Evolutionary conservation across 2,888 invertebrate genomes (phyloP).

Genomic region (Linyphia triangularis): DNA sequence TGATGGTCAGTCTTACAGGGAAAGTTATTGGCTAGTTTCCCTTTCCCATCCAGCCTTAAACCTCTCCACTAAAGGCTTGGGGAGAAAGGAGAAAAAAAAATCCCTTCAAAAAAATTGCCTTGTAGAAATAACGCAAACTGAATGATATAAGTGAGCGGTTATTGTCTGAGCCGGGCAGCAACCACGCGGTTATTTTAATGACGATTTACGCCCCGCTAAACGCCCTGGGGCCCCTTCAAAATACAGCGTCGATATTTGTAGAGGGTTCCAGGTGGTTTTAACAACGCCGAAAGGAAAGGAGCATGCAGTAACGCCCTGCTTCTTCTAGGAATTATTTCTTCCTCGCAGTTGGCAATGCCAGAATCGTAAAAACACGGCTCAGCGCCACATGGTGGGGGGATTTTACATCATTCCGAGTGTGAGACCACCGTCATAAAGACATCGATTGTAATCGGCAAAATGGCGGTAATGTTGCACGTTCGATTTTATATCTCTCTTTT

Average conservation of each 20-base stretch:
- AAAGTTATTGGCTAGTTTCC: neutral
- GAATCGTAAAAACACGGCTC: constrained; percentile 67
- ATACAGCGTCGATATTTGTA: constrained; percentile 67
- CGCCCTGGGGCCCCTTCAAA: constrained; percentile 61
- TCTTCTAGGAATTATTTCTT: constrained; percentile 70
- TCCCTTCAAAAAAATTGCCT: neutral
- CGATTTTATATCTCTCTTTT: constrained; percentile 57
- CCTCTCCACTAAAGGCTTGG: neutral
- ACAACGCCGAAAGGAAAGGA: constrained; percentile 46
- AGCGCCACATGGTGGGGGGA: constrained; percentile 69
- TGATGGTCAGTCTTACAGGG: neutral
- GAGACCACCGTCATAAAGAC: constrained; percentile 72
- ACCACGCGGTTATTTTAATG: constrained; percentile 73
- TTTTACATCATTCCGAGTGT: constrained; percentile 73
- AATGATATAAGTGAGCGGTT: constrained; percentile 71
- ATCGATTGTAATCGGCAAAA: constrained; percentile 71
- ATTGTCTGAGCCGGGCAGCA: constrained; percentile 59
- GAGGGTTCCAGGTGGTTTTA: constrained; percentile 64
- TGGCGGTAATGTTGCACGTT: constrained; percentile 70
- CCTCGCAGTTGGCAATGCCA: constrained; percentile 65
- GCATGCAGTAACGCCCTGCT: constrained; percentile 34
- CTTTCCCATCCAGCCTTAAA: neutral
- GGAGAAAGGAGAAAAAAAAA: neutral
- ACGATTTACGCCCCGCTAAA: constrained; percentile 72
- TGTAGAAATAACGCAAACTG: neutral